Percentiles rank a stretch among this genome's conserved stretches.
phyloP scores from a whole-genome alignment of 2,888 invertebrate species.

The Leptodirus hochenwartii region DNA sequence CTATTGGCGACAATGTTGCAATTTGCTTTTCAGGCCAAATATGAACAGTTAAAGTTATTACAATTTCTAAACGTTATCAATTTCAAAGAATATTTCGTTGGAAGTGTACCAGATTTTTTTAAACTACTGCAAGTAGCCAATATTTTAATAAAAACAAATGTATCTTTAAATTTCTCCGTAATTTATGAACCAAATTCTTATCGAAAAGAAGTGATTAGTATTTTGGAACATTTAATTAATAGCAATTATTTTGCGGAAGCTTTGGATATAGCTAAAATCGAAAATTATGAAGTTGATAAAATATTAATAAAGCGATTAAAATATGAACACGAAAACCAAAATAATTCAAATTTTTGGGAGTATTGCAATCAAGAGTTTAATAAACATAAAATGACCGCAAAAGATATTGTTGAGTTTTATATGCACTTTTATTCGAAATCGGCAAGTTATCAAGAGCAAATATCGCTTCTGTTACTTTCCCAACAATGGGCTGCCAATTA shows the following conservation, averaged over 20 bases:
- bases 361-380: conserved; percentile 25
- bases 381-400: conserved; percentile 38
- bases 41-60: conserved; percentile 1
- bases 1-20: conserved; percentile 42
- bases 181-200: conserved; percentile 20
- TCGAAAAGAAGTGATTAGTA: conserved; percentile 31
- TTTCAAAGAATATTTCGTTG: background rate
- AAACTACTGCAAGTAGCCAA: background rate
- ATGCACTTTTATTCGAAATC: conserved; percentile 35
- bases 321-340: conserved; percentile 23
- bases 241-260: conserved; percentile 36
- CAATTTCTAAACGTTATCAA: background rate
- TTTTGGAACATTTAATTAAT: conserved; percentile 33
- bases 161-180: conserved; percentile 24
- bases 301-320: conserved; percentile 38
- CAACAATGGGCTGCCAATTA: conserved; percentile 21
- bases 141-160: background rate
- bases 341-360: conserved; percentile 5
- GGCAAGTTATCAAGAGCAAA: conserved; percentile 27
- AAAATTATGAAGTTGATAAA: conserved; percentile 30
- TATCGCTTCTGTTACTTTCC: conserved; percentile 26
- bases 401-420: conserved; percentile 44
- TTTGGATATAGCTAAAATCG: conserved; percentile 35
- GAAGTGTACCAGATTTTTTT: conserved; percentile 27
- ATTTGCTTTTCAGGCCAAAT: conserved; percentile 28